Evolutionary conservation across 2,888 invertebrate species (phyloP).

Genomic region (Rotaria magnacalcarata): DNA sequence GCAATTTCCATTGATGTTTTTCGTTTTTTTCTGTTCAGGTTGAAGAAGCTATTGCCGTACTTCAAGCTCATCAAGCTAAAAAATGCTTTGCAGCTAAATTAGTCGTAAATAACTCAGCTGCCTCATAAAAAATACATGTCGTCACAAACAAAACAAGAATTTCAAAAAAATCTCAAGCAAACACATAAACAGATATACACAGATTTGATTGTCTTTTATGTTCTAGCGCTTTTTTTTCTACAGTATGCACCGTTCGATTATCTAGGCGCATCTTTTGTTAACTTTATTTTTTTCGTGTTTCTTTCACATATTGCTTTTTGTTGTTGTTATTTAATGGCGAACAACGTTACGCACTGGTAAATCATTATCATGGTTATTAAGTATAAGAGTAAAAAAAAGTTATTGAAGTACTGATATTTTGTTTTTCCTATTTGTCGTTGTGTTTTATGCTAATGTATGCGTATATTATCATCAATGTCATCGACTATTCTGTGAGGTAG

Average conservation of each 20-base stretch:
- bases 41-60: constrained; percentile 46
- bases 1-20: not conserved
- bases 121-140: not conserved
- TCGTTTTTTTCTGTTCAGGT: not conserved
- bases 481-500: not conserved
- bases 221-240: not conserved
- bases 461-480: not conserved
- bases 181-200: not conserved
- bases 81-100: constrained; percentile 31
- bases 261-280: constrained; percentile 4
- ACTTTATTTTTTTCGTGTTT: not conserved
- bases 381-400: not conserved
- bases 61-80: no score
- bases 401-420: no score
- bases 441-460: constrained; percentile 3
- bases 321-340: not conserved
- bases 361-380: not conserved
- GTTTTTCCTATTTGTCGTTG: not conserved
- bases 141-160: no score
- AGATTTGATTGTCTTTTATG: constrained; percentile 1
- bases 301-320: not conserved
- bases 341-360: not conserved
- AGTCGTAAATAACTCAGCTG: not conserved
- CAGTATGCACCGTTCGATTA: not conserved
- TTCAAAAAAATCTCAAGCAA: not conserved